Evolutionary conservation across 1,140 invertebrate genomes (phyloP).

Genomic region (Luehdorfia chinensis): DNA sequence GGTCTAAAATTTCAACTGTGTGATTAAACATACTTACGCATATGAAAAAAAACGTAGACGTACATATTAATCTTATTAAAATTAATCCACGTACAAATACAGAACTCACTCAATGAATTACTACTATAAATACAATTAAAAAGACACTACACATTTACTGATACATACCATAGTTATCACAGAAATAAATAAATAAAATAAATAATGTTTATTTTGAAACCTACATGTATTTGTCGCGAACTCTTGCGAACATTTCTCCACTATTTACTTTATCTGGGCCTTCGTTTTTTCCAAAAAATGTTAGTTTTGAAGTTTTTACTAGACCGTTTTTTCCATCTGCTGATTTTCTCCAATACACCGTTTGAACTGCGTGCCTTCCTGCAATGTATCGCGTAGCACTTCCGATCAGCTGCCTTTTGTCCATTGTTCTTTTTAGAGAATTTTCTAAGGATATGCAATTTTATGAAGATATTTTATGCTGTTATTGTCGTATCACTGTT

Average conservation of each 20-base stretch:
- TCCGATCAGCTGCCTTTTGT: slow-evolving; percentile 77
- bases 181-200: slow-evolving; percentile 14
- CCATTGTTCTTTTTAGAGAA: slow-evolving; percentile 39
- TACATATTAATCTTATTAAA: no score
- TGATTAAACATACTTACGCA: no score
- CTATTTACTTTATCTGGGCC: slow-evolving; percentile 68
- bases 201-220: no score
- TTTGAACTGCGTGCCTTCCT: slow-evolving; percentile 83
- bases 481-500: no score
- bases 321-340: slow-evolving; percentile 74
- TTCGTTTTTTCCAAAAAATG: slow-evolving; percentile 78
- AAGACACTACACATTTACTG: slow-evolving; percentile 20
- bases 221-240: slow-evolving; percentile 61
- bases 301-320: slow-evolving; percentile 80
- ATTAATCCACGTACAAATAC: no score
- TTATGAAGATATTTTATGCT: neutral
- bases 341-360: slow-evolving; percentile 82
- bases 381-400: slow-evolving; percentile 82
- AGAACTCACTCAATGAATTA: no score
- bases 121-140: no score
- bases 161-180: slow-evolving; percentile 20
- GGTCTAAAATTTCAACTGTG: no score
- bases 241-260: slow-evolving; percentile 65
- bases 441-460: neutral
- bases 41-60: no score